These are phyloP conservation scores for Delia radicum DNA, from an alignment of 1,140 invertebrate genomes.

Conservation along the genomic window DNA sequence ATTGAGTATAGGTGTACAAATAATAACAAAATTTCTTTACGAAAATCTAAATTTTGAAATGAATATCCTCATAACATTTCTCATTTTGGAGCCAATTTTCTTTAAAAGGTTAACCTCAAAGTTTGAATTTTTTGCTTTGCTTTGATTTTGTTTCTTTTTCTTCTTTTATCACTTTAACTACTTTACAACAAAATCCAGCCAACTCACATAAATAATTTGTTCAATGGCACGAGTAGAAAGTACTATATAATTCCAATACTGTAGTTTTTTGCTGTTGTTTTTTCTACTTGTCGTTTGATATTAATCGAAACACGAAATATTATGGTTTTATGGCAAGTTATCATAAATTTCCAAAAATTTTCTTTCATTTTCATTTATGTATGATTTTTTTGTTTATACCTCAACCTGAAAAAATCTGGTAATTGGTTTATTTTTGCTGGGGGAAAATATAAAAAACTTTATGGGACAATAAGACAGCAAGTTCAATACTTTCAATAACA, in stretches of 20 bases:
- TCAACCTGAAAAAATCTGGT: background rate
- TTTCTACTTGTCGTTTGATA: background rate
- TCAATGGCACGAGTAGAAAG: background rate
- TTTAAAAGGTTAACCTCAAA: background rate
- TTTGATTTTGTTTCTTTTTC: background rate
- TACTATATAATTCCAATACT: background rate
- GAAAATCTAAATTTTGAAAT: no score
- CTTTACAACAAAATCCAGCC: background rate
- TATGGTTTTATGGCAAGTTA: background rate
- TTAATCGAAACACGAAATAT: background rate
- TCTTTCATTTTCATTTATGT: background rate
- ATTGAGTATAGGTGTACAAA: no score
- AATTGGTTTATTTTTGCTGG: background rate
- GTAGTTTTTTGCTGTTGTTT: background rate
- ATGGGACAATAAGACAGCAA: background rate
- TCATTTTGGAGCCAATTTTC: no score
- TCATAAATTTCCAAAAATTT: slow-evolving; percentile 1
- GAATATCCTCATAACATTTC: no score
- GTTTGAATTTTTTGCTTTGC: background rate
- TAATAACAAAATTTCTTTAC: no score
- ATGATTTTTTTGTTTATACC: background rate
- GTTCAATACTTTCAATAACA: background rate
- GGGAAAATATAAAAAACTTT: background rate
- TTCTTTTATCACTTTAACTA: background rate
- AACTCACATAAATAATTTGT: slow-evolving; percentile 1